A percentile compares a stretch with the other conserved stretches of the same genome.
Conservation (phyloP, 1,140 invertebrate genomes). For the Lepeophtheirus salmonis region DNA sequence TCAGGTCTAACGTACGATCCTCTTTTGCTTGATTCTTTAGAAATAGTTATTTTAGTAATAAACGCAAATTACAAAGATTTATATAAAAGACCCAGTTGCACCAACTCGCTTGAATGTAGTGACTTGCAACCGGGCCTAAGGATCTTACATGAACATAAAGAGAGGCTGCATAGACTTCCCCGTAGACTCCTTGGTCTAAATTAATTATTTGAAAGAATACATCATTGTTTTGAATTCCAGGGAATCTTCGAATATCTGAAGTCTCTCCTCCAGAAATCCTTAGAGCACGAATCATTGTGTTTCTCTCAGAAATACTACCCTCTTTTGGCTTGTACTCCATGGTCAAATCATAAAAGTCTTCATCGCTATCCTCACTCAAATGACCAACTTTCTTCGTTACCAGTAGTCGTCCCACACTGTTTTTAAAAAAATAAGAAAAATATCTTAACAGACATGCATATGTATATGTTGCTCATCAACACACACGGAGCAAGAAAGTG, state of each 20-base stretch:
- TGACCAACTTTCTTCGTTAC: conserved; percentile 51
- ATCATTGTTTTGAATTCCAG: conserved; percentile 38
- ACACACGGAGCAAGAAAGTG: no score
- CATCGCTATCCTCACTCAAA: conserved; percentile 45
- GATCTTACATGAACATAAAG: conserved; percentile 42
- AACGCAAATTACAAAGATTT: no score
- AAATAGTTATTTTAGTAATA: no score
- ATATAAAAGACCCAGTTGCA: background rate
- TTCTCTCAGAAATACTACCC: conserved; percentile 41
- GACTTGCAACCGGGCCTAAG: no score
- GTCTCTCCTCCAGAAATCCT: conserved; percentile 36
- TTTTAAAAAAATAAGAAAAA: no score
- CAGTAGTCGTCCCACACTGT: conserved; percentile 51
- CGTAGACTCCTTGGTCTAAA: conserved; percentile 44
- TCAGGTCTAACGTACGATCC: conserved; percentile 40
- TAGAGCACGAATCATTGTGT: conserved; percentile 46
- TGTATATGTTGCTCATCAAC: no score
- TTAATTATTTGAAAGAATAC: conserved; percentile 46
- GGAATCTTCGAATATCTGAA: conserved; percentile 42
- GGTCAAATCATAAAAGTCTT: conserved; percentile 48
- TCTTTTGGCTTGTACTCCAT: conserved; percentile 43
- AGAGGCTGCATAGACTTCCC: conserved; percentile 41
- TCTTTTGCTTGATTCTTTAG: conserved; percentile 38
- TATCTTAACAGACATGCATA: no score
- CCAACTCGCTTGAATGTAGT: no score